These are phyloP conservation scores for Aldrovandia affinis DNA, from an alignment of 2,797 vertebrate species.

Conservation along the genomic window DNA sequence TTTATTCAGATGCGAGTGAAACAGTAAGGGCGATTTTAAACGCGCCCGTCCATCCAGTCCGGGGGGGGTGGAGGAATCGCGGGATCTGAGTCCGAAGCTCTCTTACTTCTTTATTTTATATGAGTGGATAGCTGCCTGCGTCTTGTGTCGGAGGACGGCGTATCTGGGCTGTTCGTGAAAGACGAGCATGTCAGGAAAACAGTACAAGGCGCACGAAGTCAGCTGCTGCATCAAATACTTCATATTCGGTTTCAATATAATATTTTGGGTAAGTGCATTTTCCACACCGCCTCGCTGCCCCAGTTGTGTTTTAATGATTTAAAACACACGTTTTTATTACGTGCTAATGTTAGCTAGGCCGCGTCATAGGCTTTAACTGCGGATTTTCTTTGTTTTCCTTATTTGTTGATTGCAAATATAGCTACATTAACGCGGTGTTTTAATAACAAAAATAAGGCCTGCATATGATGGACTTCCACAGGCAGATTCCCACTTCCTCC, in stretches of 20 bases:
- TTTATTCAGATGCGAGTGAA: slow-evolving; percentile 26
- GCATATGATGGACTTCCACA: not conserved
- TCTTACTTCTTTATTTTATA: not conserved
- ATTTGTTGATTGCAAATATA: no score
- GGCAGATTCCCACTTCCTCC: not conserved
- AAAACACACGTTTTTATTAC: not conserved
- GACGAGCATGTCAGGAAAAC: slow-evolving; percentile 93
- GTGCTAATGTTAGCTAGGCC: not conserved
- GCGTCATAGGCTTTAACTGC: not conserved
- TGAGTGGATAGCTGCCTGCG: not conserved
- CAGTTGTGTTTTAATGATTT: not conserved
- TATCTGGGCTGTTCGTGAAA: slow-evolving; percentile 63
- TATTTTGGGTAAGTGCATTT: slow-evolving; percentile 91
- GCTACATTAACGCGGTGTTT: not conserved
- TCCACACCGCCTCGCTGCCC: not conserved
- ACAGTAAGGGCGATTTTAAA: slow-evolving; percentile 8
- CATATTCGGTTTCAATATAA: slow-evolving; percentile 98
- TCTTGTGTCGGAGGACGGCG: not conserved
- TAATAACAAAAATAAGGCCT: not conserved
- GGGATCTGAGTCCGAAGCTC: slow-evolving; percentile 8
- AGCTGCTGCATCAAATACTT: slow-evolving; percentile 99
- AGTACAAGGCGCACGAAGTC: slow-evolving; percentile 97
- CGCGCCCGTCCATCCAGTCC: not conserved
- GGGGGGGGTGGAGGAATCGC: not conserved
- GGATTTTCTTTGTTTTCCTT: not conserved